phyloP scores from a whole-genome alignment of 2,113 vertebrate genomes.

The Panurus biarmicus region DNA sequence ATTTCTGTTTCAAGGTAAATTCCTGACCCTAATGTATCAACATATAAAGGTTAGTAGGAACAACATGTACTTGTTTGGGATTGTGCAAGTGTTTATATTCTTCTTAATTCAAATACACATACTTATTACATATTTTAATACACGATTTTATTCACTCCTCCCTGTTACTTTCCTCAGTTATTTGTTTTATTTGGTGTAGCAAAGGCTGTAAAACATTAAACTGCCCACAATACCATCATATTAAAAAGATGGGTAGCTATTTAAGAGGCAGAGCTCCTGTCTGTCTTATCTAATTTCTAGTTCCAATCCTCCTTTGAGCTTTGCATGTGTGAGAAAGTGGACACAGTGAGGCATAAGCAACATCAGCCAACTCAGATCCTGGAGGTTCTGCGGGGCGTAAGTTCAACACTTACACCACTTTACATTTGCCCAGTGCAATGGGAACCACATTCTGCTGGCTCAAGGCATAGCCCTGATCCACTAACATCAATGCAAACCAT shows the following conservation, averaged over 20 bases:
- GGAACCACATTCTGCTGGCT: neutral
- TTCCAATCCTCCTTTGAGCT: accelerated
- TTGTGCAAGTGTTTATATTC: neutral
- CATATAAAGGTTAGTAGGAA: neutral
- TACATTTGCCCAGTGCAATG: neutral
- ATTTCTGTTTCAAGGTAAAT: neutral
- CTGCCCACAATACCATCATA: neutral
- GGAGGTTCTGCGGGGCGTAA: neutral
- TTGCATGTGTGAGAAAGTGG: neutral
- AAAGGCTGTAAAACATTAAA: neutral
- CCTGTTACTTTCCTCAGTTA: neutral
- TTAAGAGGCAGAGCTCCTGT: neutral
- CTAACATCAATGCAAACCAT: neutral
- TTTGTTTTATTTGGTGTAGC: neutral
- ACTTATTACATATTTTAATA: neutral
- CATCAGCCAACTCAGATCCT: neutral
- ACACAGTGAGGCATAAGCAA: neutral
- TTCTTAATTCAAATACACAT: neutral
- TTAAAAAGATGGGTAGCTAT: neutral
- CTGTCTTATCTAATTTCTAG: neutral
- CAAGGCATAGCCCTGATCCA: neutral
- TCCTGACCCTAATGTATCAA: neutral
- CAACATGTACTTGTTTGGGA: neutral
- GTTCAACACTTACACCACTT: neutral
- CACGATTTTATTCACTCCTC: neutral